phyloP scores from a whole-genome alignment of 1,140 invertebrate species.

The Ceratitis capitata region DNA sequence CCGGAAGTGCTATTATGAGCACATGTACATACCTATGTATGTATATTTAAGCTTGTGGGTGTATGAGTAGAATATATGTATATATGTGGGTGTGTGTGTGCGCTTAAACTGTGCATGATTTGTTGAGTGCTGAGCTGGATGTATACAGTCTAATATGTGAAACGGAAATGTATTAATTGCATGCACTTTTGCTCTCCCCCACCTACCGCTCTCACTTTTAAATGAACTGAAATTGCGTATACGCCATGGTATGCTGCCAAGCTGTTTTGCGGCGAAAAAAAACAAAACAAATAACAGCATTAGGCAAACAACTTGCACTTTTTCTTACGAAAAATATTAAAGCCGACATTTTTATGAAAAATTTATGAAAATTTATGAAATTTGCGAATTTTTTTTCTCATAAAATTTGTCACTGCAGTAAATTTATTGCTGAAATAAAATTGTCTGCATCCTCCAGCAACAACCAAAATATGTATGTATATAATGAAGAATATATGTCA shows the following conservation, averaged over 20 bases:
- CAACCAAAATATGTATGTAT: background rate
- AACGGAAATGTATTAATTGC: conserved; percentile 16
- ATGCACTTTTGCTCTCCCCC: background rate
- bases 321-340: background rate
- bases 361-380: background rate
- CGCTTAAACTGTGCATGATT: background rate
- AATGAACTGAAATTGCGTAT: background rate
- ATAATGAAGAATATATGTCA: too few relatives aligned
- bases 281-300: background rate
- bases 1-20: conserved; percentile 2
- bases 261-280: background rate
- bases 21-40: background rate
- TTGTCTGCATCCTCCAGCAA: background rate
- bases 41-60: background rate
- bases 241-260: background rate
- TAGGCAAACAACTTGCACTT: background rate
- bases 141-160: background rate
- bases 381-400: too few relatives aligned
- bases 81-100: background rate
- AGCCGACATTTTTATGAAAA: background rate
- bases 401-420: background rate
- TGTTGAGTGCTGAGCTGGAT: background rate
- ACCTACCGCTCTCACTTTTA: too few relatives aligned
- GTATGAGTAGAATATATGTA: too few relatives aligned
- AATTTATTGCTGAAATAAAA: background rate